Conservation (phyloP, 2,797 vertebrate species). For the Sylvilagus floridanus region DNA sequence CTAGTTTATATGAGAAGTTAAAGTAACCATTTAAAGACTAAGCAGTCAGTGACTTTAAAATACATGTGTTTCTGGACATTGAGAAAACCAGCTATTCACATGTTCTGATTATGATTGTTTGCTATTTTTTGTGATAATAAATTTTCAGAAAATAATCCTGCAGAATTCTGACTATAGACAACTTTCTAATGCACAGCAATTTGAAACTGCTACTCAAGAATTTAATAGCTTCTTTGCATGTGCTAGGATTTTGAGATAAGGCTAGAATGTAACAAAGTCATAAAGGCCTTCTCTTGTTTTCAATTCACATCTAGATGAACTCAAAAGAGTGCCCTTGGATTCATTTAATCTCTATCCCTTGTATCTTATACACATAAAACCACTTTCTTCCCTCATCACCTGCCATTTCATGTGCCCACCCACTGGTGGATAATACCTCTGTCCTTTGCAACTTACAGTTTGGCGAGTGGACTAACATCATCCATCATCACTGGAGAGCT, state of each 20-base stretch:
- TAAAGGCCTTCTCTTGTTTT: neutral
- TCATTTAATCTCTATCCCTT: neutral
- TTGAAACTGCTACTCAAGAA: constrained; percentile 80
- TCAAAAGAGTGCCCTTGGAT: neutral
- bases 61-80: neutral
- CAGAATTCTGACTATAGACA: constrained; percentile 76
- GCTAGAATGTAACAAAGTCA: constrained; percentile 2
- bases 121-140: constrained; percentile 82
- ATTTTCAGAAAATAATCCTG: constrained; percentile 81
- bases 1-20: neutral
- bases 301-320: neutral
- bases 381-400: neutral
- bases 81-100: neutral
- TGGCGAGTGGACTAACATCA: neutral
- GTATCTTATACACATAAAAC: neutral
- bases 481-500: neutral
- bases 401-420: neutral
- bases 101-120: constrained; percentile 11
- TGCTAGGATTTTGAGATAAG: constrained; percentile 11
- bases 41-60: constrained; percentile 50
- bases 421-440: neutral
- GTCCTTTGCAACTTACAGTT: neutral
- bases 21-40: neutral
- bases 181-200: constrained; percentile 78
- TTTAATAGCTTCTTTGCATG: constrained; percentile 64